Evolutionary conservation across 2,797 vertebrate species (phyloP), one percentile per base, ranked within the genome.

Genomic region (Spinus olivaceus): DNA sequence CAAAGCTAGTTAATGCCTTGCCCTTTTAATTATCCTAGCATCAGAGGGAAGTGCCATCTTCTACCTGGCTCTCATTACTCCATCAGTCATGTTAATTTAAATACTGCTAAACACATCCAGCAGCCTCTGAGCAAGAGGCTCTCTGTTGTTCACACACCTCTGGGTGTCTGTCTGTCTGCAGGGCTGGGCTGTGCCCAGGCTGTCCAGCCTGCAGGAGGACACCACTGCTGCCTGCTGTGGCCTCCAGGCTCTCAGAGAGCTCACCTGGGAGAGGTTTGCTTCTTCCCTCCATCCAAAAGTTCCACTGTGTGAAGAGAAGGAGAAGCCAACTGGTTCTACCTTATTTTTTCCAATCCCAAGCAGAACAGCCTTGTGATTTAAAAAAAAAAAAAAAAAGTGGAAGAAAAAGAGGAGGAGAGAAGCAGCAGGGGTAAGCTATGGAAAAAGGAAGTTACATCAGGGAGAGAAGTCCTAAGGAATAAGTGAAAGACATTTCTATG

Each of bases 1-100:
- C 66, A 95, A 92, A 95, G 70, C 78, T 90, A n/a, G 64, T 88
- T 96, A 92, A 87, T 96, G 84, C 50, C 72, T 92, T 95, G 94
- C 76, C 73, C 89, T 95, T 94, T 90, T 95, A 95, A 97, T 97
- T 96, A 92, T 85, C 70, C 51, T 25, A 61, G 41, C 37, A 10
- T 95, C 65, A 79, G 71, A 79, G 33, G 67, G 71, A 95, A 96
- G 79, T 91, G 88, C 63, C 22, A 3, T 44, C 47, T 82, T 80
- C 66, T 80, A 72, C 80, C 77, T 92, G 42, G 42, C 56, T 91
- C 71, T 96, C 92, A 94, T 94, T 94, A 95, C 49, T 67, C 23
- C 14, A 17, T 76, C 53, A 91, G 50, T 25, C 11, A 10, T 60
- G 65, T 94, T 92, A 72, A 93, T 96, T 95, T 96, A 83, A 93